Base-by-base conservation (phyloP, 2,888 invertebrate species). In the Folsomia candida region DNA sequence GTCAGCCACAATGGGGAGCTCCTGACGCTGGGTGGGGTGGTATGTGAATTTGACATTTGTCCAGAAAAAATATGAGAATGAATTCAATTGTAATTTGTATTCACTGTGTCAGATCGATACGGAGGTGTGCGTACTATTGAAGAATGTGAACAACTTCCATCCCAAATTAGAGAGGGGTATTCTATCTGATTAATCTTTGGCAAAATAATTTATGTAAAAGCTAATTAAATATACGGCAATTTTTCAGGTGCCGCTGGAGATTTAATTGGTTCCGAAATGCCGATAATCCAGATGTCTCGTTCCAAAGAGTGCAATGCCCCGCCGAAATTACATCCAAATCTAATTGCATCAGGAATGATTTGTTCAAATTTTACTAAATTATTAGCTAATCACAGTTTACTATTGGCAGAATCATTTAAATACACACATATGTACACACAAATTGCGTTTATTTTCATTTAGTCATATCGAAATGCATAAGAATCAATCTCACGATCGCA, bases 191-290 rank as follows among this genome's bases (percentile, higher is more conserved):
- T 51, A 28, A 4, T 61, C 24, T 61, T 25, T 11, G 11, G 61
- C n/a, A 51, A 51, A n/a, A n/a, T n/a, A n/a, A n/a, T n/a, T n/a
- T n/a, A n/a, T n/a, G n/a, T n/a, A n/a, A n/a, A n/a, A n/a, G n/a
- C n/a, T n/a, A 51, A 51, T 14, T 51, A 22, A 4, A 14, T 3
- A 6, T 64, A 18, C 3, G 4, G 2, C 47, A 58, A 1, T 24
- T 47, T 11, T n/a, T 25, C 54, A 29, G 73, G 22, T 73, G 74
- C 58, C 18, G 62, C 20, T 74, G 74, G 74, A 51, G 74, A 18
- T 74, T 71, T 67, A 54, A 63, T 29, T 74, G 74, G 74, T 74
- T 74, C 64, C 62, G 37, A n/a, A 64, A 64, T 26, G 74, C 74
- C 4, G 71, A 74, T 57, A 74, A 74, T 18, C 74, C 74, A 1